Conservation (phyloP, 2,888 invertebrate species). For the Odontocolon sp. region DNA sequence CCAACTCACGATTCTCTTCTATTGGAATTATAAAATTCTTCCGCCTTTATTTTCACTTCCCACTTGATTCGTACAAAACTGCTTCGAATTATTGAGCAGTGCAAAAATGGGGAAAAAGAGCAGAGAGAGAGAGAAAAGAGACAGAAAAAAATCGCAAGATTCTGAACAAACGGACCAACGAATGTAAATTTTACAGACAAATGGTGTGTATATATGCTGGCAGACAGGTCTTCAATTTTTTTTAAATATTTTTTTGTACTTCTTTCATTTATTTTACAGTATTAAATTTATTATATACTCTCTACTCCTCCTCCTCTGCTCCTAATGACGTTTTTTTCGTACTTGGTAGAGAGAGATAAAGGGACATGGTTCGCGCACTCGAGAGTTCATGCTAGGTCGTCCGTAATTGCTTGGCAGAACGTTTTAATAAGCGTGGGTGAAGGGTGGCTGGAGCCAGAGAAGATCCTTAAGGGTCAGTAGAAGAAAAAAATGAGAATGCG, state of each 20-base stretch:
- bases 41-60: neutral
- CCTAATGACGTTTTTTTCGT: neutral
- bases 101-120: neutral
- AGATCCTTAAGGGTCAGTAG: conserved; percentile 34
- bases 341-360: conserved; percentile 11
- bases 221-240: conserved; percentile 15
- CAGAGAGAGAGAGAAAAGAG: neutral
- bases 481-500: conserved; percentile 37
- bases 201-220: neutral
- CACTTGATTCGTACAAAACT: conserved; percentile 13
- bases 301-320: neutral
- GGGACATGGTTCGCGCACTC: neutral
- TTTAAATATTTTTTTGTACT: neutral
- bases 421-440: conserved; percentile 69
- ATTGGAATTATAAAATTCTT: neutral
- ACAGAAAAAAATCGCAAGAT: neutral
- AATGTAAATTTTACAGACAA: conserved; percentile 24
- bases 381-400: conserved; percentile 17
- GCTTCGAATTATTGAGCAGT: neutral
- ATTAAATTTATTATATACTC: conserved; percentile 9
- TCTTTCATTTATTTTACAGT: neutral
- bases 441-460: conserved; percentile 33
- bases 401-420: conserved; percentile 57
- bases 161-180: neutral
- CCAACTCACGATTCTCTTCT: too few relatives aligned